Evolutionary conservation across 1,140 invertebrate species (phyloP).

Genomic region (Archivesica marissinica): DNA sequence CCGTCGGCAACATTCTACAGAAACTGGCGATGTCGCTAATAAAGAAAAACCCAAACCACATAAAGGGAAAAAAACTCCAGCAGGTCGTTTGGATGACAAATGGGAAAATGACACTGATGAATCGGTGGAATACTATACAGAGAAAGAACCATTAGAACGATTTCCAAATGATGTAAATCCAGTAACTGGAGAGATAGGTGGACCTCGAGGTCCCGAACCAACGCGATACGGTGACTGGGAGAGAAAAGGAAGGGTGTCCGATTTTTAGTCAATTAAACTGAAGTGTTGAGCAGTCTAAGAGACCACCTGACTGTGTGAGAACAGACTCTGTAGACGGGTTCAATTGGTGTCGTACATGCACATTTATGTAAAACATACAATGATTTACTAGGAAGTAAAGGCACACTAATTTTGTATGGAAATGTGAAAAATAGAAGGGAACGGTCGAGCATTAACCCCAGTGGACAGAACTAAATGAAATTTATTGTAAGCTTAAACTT

Average conservation of each 20-base stretch:
- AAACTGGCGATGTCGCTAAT: slow-evolving; percentile 70
- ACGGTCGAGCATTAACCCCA: no score
- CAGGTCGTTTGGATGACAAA: slow-evolving; percentile 88
- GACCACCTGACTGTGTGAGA: no score
- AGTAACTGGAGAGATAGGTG: slow-evolving; percentile 96
- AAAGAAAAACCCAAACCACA: slow-evolving; percentile 56
- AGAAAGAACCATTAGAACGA: slow-evolving; percentile 93
- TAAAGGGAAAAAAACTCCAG: slow-evolving; percentile 80
- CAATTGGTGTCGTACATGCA: no score
- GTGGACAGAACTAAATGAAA: no score
- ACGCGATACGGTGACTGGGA: slow-evolving; percentile 99
- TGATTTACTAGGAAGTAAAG: no score
- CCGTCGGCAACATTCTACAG: slow-evolving; percentile 23
- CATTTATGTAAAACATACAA: no score
- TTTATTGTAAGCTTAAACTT: no score
- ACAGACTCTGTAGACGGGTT: no score
- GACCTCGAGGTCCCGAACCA: slow-evolving; percentile 98
- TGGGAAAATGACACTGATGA: slow-evolving; percentile 75
- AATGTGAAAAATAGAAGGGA: no score
- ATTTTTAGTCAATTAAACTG: slow-evolving; percentile 96
- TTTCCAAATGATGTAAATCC: slow-evolving; percentile 96
- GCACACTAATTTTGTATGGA: no score
- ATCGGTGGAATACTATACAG: slow-evolving; percentile 89
- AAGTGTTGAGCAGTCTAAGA: no score
- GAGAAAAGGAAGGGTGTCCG: slow-evolving; percentile 97